These are phyloP conservation scores for Scleropages formosus DNA, from an alignment of 2,797 vertebrate genomes.

Conservation along the genomic window DNA sequence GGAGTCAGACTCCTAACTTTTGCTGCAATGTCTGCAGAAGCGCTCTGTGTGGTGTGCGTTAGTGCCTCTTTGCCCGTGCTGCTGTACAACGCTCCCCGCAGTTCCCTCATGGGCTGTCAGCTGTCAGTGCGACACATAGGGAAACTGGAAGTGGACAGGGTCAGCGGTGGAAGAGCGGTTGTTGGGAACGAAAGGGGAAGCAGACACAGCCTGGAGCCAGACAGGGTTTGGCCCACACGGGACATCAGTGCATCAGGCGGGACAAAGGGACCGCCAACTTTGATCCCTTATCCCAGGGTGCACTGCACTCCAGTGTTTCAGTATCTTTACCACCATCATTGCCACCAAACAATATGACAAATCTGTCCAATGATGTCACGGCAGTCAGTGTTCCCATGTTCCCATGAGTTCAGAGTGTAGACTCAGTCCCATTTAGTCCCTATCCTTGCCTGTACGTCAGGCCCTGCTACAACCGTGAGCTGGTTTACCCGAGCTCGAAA, in stretches of 20 bases:
- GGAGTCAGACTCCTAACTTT: too few species aligned
- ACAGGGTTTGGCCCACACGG: not conserved
- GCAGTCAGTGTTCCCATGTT: not conserved
- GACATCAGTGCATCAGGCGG: slow-evolving; percentile 16
- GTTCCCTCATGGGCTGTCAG: not conserved
- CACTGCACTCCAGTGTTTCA: not conserved
- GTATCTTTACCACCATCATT: slow-evolving; percentile 11
- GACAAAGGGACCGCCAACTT: not conserved
- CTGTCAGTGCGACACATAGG: not conserved
- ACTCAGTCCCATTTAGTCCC: not conserved
- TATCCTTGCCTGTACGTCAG: not conserved
- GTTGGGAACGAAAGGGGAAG: slow-evolving; percentile 25
- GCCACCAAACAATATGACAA: slow-evolving; percentile 23
- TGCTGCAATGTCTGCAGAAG: too few species aligned
- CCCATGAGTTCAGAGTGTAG: slow-evolving; percentile 21
- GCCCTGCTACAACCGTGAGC: too few species aligned
- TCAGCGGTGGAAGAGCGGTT: not conserved
- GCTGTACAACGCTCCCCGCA: not conserved
- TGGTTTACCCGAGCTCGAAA: not conserved
- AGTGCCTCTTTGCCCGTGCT: too few species aligned
- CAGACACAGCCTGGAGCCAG: slow-evolving; percentile 16
- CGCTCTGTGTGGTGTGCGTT: too few species aligned
- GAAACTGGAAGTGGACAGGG: not conserved
- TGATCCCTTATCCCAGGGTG: slow-evolving; percentile 17
- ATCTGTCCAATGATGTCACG: slow-evolving; percentile 13